These are phyloP conservation scores for Scaptomyza polygonia DNA, from an alignment of 2,888 invertebrate species.

Conservation along the genomic window DNA sequence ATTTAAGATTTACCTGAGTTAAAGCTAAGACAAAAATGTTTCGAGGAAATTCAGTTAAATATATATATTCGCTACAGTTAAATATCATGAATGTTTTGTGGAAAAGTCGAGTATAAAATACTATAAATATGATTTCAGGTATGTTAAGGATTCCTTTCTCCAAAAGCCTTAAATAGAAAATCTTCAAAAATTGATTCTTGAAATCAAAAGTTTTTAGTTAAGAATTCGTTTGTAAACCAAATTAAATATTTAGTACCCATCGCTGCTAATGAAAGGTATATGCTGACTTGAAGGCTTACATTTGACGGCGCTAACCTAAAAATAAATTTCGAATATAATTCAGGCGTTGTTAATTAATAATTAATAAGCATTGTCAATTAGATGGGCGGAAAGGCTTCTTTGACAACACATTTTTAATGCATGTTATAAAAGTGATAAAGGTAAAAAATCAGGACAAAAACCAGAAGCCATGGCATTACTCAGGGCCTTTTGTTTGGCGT, in stretches of 20 bases:
- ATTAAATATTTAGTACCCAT: constrained; percentile 51
- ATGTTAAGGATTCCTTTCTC: too few species aligned
- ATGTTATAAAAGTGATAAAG: constrained; percentile 76
- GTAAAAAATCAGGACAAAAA: constrained; percentile 55
- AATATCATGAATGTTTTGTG: too few species aligned
- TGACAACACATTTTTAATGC: constrained; percentile 54
- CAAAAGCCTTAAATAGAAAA: too few species aligned
- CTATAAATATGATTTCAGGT: too few species aligned
- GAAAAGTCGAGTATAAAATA: too few species aligned
- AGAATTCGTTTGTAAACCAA: not conserved
- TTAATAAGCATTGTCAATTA: constrained; percentile 75
- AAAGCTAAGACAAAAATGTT: not conserved
- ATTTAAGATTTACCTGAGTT: constrained; percentile 1
- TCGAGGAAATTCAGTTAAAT: too few species aligned
- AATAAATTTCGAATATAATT: constrained; percentile 27
- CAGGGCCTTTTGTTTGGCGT: constrained; percentile 30
- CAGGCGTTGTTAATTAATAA: constrained; percentile 66
- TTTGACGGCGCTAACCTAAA: constrained; percentile 11
- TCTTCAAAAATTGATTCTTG: too few species aligned
- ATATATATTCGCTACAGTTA: too few species aligned
- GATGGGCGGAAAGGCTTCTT: constrained; percentile 33
- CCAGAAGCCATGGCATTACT: not conserved
- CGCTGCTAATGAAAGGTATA: constrained; percentile 17
- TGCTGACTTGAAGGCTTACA: constrained; percentile 12
- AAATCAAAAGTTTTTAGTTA: too few species aligned